A percentile compares a stretch with the other conserved stretches of the same genome.
These are phyloP conservation scores for Drosophila prolongata DNA, from an alignment of 2,888 invertebrate species.

Conservation along the genomic window DNA sequence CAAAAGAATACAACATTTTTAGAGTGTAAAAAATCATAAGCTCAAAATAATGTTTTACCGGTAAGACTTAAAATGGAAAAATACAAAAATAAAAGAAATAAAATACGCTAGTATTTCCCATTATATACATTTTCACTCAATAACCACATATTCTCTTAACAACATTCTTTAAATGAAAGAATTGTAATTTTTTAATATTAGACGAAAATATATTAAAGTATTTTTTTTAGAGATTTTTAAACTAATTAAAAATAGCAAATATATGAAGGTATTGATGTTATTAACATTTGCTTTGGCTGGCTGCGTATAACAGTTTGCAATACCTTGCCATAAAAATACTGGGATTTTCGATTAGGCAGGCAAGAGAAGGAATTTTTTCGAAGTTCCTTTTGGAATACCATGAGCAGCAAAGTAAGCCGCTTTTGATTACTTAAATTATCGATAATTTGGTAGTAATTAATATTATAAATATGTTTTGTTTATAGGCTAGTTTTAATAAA, in stretches of 20 bases:
- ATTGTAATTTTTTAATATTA: no score
- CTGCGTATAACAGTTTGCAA: conserved; percentile 63
- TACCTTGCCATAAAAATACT: conserved; percentile 55
- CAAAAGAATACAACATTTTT: no score
- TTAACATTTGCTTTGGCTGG: neutral
- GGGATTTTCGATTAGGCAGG: conserved; percentile 37
- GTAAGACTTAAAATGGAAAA: no score
- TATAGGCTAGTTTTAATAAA: neutral
- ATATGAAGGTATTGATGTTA: neutral
- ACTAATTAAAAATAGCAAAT: no score
- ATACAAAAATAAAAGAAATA: neutral
- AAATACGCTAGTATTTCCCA: neutral
- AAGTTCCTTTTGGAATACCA: neutral
- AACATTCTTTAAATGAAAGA: neutral
- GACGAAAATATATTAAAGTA: no score
- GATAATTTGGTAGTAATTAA: neutral
- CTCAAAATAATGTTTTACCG: no score
- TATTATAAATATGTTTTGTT: neutral
- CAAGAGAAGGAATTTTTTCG: conserved; percentile 23
- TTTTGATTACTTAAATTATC: neutral
- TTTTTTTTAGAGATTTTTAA: no score
- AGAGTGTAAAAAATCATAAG: no score
- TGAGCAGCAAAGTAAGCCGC: accelerated
- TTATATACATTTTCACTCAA: no score
- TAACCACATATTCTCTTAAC: no score